Base-by-base conservation (phyloP, 2,888 invertebrate species). In the Drosophila yooni region DNA sequence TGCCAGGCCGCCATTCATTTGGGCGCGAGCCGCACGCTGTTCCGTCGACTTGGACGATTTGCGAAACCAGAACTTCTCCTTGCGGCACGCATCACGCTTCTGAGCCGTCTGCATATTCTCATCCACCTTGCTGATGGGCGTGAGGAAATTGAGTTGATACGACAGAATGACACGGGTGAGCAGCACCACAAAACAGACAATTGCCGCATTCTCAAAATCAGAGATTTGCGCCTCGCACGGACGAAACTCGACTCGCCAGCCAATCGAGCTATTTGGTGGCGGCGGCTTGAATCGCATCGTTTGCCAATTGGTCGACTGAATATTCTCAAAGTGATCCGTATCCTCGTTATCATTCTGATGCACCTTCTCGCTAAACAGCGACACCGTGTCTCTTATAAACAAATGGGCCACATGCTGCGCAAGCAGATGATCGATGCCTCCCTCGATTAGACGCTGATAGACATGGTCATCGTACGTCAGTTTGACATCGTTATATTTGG, bases 221-320 rank as follows among this genome's bases (percentile, higher is more conserved):
- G 99, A 99, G 83, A 99, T 95, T 94, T 99, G 99, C 27, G 98
- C 97, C 94, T 98, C 99, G 93, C 99, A 99, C 50, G 99, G 99
- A 34, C 99, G 96, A 94, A 99, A 99, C 94, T 99, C 99, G 1
- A 99, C 99, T 81, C 99, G 95, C 99, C 99, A 99, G 43, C 99
- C 99, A 90, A 99, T 99, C 58, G 97, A 95, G 11, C 98, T 98
- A 92, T 98, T 96, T 0, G 98, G 98, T 31, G 99, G 98, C 51
- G 99, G 99, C 36, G 99, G 99, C 94, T 99, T 99, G 94, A 99
- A 99, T 48, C 98, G 95, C 98, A 99, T 98, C 38, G 99, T 98
- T 94, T 99, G 99, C 99, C 99, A 99, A 94, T 99, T 99, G 34
- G 99, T 99, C 0, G 99, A 99, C 92, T 99, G 99, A 83, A 99